phyloP scores from a whole-genome alignment of 2,888 invertebrate genomes.

The Caenorhabditis becei region DNA sequence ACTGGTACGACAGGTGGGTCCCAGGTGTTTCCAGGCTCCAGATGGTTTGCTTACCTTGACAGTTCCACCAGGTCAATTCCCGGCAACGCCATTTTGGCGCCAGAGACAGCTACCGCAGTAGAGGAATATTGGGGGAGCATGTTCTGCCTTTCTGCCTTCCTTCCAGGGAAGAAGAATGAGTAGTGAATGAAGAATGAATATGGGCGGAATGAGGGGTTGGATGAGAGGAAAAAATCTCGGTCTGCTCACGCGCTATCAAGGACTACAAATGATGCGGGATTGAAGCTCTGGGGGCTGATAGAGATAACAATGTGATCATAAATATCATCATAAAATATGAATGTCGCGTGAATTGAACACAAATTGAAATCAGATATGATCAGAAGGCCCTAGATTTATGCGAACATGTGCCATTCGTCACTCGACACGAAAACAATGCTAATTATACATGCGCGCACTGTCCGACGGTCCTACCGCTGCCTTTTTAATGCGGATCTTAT shows the following conservation, averaged over 20 bases:
- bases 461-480: too few relatives aligned
- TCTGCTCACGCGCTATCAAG: not conserved
- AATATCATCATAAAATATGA: slow-evolving; percentile 17
- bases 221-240: too few relatives aligned
- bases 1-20: slow-evolving; percentile 7
- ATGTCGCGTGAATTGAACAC: slow-evolving; percentile 27
- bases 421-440: slow-evolving; percentile 53
- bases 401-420: too few relatives aligned
- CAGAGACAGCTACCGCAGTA: not conserved
- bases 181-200: not conserved
- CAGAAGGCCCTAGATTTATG: too few relatives aligned
- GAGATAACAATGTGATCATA: slow-evolving; percentile 1
- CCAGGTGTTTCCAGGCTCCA: not conserved
- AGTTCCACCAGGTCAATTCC: not conserved
- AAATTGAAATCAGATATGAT: slow-evolving; percentile 50
- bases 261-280: not conserved
- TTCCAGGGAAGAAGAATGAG: not conserved
- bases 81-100: not conserved
- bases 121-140: not conserved
- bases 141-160: not conserved
- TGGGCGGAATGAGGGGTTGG: too few relatives aligned
- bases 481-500: slow-evolving; percentile 56
- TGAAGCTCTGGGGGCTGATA: not conserved
- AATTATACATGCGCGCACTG: slow-evolving; percentile 44
- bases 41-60: not conserved